Evolutionary conservation across 2,113 vertebrate genomes (phyloP).

Genomic region (Oryzias javanicus): DNA sequence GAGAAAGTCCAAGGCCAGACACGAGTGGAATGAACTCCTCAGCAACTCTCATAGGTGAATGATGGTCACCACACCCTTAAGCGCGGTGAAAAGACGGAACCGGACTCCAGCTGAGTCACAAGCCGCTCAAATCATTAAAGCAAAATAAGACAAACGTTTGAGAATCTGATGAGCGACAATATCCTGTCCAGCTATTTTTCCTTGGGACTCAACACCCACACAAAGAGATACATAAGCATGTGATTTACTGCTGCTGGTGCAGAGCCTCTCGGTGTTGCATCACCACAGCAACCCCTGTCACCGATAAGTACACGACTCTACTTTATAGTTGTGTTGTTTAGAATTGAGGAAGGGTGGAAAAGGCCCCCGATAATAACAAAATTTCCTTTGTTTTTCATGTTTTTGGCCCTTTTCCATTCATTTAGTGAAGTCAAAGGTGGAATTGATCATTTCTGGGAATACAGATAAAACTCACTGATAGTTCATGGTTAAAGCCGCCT

Average conservation of each 20-base stretch:
- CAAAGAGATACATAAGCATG: background rate
- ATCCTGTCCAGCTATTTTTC: too few relatives aligned
- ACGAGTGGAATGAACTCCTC: slow-evolving; percentile 7
- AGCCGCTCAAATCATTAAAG: too few relatives aligned
- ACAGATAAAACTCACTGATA: background rate
- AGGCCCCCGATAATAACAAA: too few relatives aligned
- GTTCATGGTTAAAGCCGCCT: too few relatives aligned
- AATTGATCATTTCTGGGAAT: background rate
- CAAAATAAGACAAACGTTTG: too few relatives aligned
- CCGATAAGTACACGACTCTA: background rate
- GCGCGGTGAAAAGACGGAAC: background rate
- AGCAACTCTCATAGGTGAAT: slow-evolving; percentile 37
- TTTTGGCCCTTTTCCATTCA: background rate
- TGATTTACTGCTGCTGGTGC: slow-evolving; percentile 21
- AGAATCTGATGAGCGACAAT: too few relatives aligned
- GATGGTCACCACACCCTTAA: slow-evolving; percentile 19
- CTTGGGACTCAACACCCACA: too few relatives aligned
- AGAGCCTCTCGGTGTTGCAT: slow-evolving; percentile 4
- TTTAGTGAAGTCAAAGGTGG: background rate
- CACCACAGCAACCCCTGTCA: slow-evolving; percentile 26
- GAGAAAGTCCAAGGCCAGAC: slow-evolving; percentile 21
- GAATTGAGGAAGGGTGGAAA: background rate
- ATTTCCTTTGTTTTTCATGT: too few relatives aligned
- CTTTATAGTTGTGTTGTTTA: background rate
- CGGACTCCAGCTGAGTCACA: too few relatives aligned